A percentile compares a stretch with the other conserved stretches of the same genome.
Evolutionary conservation across 2,888 invertebrate species (phyloP).

Genomic region (Papilio gigon): DNA sequence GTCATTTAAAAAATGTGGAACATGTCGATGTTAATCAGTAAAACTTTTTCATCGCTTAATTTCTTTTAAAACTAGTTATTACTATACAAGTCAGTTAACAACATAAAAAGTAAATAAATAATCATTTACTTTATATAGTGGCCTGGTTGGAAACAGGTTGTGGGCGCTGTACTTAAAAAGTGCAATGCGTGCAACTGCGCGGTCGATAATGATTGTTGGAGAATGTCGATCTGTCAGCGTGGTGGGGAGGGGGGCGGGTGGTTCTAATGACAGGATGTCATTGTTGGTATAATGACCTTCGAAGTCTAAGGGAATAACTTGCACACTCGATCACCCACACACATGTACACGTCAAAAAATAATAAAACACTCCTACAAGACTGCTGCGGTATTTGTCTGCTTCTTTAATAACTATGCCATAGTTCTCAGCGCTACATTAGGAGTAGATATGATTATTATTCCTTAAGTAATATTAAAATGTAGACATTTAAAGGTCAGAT

Average conservation of each 20-base stretch:
- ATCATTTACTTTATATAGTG: not conserved
- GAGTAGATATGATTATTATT: not conserved
- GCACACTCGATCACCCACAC: no score
- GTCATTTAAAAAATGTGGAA: no score
- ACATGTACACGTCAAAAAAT: no score
- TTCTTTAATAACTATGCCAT: no score
- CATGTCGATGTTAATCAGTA: no score
- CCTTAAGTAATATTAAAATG: not conserved
- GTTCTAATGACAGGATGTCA: conserved; percentile 20
- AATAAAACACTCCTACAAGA: no score
- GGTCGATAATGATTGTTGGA: conserved; percentile 8
- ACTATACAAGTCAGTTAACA: not conserved
- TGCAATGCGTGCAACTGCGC: not conserved
- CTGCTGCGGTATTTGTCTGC: no score
- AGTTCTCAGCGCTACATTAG: not conserved
- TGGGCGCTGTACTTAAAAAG: not conserved
- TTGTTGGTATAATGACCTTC: conserved; percentile 5
- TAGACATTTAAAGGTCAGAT: not conserved
- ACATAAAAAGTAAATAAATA: not conserved
- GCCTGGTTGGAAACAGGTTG: not conserved
- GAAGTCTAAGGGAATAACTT: no score
- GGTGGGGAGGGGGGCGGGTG: not conserved
- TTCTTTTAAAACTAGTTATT: no score
- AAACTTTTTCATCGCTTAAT: no score
- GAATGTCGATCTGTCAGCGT: conserved; percentile 3